Evolutionary conservation across 2,888 invertebrate genomes (phyloP).

Genomic region (Phengaris arion): DNA sequence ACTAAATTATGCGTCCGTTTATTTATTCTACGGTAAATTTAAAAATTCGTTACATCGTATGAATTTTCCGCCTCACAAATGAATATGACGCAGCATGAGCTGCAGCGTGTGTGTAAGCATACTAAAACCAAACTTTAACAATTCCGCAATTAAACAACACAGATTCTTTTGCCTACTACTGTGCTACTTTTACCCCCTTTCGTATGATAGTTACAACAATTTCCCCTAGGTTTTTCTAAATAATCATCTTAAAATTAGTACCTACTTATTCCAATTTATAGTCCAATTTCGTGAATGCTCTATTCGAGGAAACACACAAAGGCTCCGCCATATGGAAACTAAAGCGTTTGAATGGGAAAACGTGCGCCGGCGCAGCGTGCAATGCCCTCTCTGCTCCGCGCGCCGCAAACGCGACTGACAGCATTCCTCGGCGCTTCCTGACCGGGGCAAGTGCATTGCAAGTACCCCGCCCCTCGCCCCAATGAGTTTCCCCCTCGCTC

Average conservation of each 20-base stretch:
- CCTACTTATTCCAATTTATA: neutral
- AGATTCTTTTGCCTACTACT: no score
- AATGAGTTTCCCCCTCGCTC: constrained; percentile 40
- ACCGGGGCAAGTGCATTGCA: constrained; percentile 77
- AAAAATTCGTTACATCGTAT: neutral
- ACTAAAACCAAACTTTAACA: no score
- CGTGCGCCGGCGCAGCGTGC: constrained; percentile 70
- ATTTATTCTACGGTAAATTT: neutral
- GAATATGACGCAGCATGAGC: no score
- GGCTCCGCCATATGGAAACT: constrained; percentile 54
- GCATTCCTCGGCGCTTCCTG: constrained; percentile 79
- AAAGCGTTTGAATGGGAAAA: constrained; percentile 67
- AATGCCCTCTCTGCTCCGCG: constrained; percentile 59
- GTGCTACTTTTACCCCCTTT: no score
- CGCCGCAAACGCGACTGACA: constrained; percentile 74
- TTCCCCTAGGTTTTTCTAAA: no score
- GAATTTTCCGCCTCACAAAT: no score
- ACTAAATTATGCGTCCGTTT: constrained; percentile 2
- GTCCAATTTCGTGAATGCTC: neutral
- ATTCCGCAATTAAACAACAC: no score
- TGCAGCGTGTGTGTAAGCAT: no score
- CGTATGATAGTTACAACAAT: no score
- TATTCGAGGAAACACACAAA: constrained; percentile 10
- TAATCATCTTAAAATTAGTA: no score
- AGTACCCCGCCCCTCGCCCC: constrained; percentile 58